These are phyloP conservation scores for Nematostella vectensis DNA, from an alignment of 92 coral and sea anemone genomes.

Conservation along the genomic window DNA sequence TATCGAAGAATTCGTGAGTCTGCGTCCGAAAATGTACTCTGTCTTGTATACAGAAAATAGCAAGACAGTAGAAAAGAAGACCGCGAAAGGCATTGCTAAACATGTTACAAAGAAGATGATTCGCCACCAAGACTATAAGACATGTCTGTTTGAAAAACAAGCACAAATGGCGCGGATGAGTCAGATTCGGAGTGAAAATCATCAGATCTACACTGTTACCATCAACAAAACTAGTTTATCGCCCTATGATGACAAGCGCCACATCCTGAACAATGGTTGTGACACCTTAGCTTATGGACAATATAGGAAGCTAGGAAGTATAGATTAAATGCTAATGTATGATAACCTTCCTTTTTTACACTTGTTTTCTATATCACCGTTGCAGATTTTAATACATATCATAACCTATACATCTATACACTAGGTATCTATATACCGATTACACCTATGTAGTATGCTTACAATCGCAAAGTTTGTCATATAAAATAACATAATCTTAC, in stretches of 20 bases:
- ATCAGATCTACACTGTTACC: slow-evolving; percentile 1
- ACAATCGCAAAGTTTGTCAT: too few species aligned
- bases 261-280: not conserved
- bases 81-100: slow-evolving; percentile 8
- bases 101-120: not conserved
- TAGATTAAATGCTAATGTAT: too few species aligned
- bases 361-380: too few species aligned
- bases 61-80: slow-evolving; percentile 19
- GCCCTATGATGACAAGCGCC: slow-evolving; percentile 14
- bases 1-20: slow-evolving; percentile 14
- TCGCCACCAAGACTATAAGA: slow-evolving; percentile 3
- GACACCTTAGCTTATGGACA: not conserved
- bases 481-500: too few species aligned
- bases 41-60: not conserved
- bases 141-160: slow-evolving; percentile 3
- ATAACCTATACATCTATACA: too few species aligned
- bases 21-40: slow-evolving; percentile 19
- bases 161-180: not conserved
- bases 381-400: too few species aligned
- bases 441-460: too few species aligned
- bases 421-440: too few species aligned
- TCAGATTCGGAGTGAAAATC: slow-evolving; percentile 1
- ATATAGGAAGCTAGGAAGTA: too few species aligned
- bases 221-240: slow-evolving; percentile 12
- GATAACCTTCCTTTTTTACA: too few species aligned